Evolutionary conservation across 2,113 vertebrate species (phyloP), one percentile per base, ranked within the genome.

Genomic region (Phyllopteryx taeniolatus): DNA sequence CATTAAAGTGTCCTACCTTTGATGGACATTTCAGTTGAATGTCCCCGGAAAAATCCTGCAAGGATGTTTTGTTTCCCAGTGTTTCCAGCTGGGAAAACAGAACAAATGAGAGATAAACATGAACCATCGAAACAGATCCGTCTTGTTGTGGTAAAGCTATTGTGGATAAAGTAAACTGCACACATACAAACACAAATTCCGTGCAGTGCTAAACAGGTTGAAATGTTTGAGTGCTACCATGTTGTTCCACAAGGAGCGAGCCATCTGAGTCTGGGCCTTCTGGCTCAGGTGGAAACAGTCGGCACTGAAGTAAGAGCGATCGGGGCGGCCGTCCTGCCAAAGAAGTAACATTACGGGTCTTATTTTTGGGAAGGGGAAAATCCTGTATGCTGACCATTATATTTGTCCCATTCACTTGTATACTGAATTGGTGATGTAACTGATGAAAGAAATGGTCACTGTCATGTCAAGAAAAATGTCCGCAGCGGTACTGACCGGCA

Each of bases 271-370:
- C 61, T 98, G 96, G 67, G 94, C 86, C 78, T 93, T 96, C 90
- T 95, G 94, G 86, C 84, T 96, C 56, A 93, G 92, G 65, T 96
- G 95, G 87, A 96, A 94, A 74, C 96, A 98, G 85, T 98, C 96
- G n/a, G 95, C 93, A 8, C 95, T 80, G 47, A 98, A 95, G 86
- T 87, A 96, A 7, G 95, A 94, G 33, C 86, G 54, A 80, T 98
- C 96, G 7, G 90, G 92, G 2, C 1, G 77, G 0, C 93, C 94
- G 43, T 94, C 82, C 96, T 98, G 20, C n/a, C 15, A 54, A 17
- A 56, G 33, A 42, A 63, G 20, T 4, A 31, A 6, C 22, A 22
- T n/a, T 17, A n/a, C 3, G 2, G n/a, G 1, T 39, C 35, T 5
- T 39, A 39, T 39, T 39, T 39, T 39, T 6, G 27, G 1, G 27